Percentiles rank a stretch among this genome's conserved stretches.
These are phyloP conservation scores for Aphodius granarius DNA, from an alignment of 2,888 invertebrate genomes.

Conservation along the genomic window DNA sequence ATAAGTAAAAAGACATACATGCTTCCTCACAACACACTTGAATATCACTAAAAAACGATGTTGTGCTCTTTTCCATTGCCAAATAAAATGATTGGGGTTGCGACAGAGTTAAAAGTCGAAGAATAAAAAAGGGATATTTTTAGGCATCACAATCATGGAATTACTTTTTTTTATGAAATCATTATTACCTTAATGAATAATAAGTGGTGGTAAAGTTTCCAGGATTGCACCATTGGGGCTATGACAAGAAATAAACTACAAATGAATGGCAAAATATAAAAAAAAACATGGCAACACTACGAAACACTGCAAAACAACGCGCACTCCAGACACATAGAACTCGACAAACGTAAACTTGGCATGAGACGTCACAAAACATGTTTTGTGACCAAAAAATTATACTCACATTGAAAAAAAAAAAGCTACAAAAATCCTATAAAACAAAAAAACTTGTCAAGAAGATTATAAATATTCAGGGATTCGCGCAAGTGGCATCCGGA, in stretches of 20 bases:
- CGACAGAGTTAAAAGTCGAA: neutral
- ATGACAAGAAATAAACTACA: neutral
- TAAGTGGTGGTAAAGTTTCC: too few relatives aligned
- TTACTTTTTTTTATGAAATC: too few relatives aligned
- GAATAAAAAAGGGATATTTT: neutral
- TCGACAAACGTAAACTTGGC: neutral
- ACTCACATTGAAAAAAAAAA: neutral
- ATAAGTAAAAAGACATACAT: conserved; percentile 27
- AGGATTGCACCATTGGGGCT: neutral
- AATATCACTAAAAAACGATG: conserved; percentile 4
- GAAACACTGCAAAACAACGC: neutral
- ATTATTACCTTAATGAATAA: too few relatives aligned
- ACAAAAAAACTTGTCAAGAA: neutral
- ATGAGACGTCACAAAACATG: neutral
- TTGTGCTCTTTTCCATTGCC: neutral
- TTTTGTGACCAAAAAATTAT: neutral
- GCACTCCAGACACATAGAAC: neutral
- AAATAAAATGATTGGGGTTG: neutral
- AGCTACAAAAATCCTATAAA: neutral
- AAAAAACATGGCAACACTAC: neutral
- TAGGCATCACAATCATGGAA: neutral
- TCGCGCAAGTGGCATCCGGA: too few relatives aligned
- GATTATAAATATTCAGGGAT: too few relatives aligned
- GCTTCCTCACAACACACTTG: conserved; percentile 29
- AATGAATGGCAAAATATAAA: neutral